Base-by-base conservation (phyloP, 2,888 invertebrate species). In the Microchrysa polita region DNA sequence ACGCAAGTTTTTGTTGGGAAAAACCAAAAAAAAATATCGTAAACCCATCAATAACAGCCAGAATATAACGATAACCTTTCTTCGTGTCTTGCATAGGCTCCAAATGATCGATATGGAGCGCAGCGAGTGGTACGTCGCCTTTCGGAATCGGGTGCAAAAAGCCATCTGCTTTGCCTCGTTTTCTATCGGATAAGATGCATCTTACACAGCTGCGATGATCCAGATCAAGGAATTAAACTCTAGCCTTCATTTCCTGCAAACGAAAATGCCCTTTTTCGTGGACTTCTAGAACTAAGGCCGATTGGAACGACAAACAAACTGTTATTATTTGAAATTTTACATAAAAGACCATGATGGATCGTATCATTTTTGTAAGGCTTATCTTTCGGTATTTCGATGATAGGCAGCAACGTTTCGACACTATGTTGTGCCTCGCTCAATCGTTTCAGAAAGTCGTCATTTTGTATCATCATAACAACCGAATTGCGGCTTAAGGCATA, bases 101-200 rank as follows among this genome's bases (percentile, higher is more conserved):
- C 52, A 52, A n/a, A 52, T 52, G 52, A 52, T 52, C 52, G 10
- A 52, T 52, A 52, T 52, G 52, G 10, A 52, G 10, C 10, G 52
- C 10, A 10, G 52, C 52, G 10, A 52, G 52, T 4, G 52, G 52
- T 14, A 52, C 52, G 10, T 52, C 52, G 52, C 52, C 27, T 34
- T 34, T 34, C 7, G 27, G 77, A 4, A 82, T 78, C 0, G 79
- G 75, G 57, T 81, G 61, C 44, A 82, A 74, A 14, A 76, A 78
- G 20, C 82, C 81, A 76, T 81, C 80, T 48, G 79, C 76, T 71
- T 80, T 81, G 0, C 82, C 82, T 5, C 63, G 74, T 63, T 82
- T 18, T 80, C 79, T 53, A 74, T 76, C n/a, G 44, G 71, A 16
- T 34, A 74, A 61, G 69, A 34, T 34, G 27, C 27, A 34, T 34